A percentile compares a stretch with the other conserved stretches of the same genome.
phyloP scores from a whole-genome alignment of 2,888 invertebrate species.

The Ophraella communa region DNA sequence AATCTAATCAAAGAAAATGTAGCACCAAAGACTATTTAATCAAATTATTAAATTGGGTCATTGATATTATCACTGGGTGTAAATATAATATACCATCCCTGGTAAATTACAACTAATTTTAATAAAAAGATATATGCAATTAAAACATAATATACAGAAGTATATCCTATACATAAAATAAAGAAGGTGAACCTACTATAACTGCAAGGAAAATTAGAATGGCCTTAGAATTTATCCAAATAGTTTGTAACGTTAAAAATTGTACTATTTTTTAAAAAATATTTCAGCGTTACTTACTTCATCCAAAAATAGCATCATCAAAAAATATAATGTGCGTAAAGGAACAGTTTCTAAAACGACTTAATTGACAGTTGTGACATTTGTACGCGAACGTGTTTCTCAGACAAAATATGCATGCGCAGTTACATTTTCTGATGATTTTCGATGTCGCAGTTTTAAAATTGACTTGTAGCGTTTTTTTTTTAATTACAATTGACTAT shows the following conservation, averaged over 20 bases:
- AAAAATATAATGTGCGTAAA: background rate
- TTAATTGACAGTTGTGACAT: background rate
- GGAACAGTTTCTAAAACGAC: background rate
- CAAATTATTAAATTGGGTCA: too few species aligned
- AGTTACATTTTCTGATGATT: background rate
- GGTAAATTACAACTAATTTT: too few species aligned
- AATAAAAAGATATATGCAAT: too few species aligned
- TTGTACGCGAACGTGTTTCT: background rate
- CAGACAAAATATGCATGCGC: background rate
- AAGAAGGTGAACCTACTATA: too few species aligned
- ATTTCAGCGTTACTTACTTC: background rate
- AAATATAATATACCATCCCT: too few species aligned
- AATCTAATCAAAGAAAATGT: too few species aligned
- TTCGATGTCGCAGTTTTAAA: constrained; percentile 11
- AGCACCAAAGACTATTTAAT: too few species aligned
- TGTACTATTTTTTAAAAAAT: background rate
- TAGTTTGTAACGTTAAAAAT: background rate
- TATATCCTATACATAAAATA: too few species aligned
- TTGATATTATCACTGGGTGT: too few species aligned
- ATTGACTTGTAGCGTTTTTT: constrained; percentile 37
- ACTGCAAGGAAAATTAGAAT: background rate
- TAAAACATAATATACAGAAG: too few species aligned
- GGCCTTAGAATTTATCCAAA: background rate
- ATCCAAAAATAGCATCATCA: background rate
- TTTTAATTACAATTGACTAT: constrained; percentile 47